Evolutionary conservation across 2,888 invertebrate genomes (phyloP).

Genomic region (Sipunculus nudus): DNA sequence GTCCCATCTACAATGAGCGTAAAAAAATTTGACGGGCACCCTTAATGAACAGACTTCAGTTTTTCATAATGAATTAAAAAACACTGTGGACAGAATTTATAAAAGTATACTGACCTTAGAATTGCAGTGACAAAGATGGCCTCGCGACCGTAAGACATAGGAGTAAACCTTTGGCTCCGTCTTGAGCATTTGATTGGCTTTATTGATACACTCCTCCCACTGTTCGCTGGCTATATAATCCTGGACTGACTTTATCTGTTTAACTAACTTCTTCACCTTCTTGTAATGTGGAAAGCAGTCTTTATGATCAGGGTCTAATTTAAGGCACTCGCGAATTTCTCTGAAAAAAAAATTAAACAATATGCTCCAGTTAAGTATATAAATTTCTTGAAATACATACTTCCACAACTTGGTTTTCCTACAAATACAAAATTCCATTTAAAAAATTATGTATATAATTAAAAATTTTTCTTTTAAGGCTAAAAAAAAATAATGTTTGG

Average conservation of each 20-base stretch:
- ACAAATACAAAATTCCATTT: too few species aligned
- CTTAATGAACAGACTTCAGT: too few species aligned
- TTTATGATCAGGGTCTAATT: conserved; percentile 97
- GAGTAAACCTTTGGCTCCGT: conserved; percentile 75
- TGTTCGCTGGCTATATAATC: conserved; percentile 55
- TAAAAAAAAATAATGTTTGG: too few species aligned
- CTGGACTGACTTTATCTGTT: conserved; percentile 70
- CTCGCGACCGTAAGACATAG: conserved; percentile 72
- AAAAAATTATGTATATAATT: too few species aligned
- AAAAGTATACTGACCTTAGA: conserved; percentile 61
- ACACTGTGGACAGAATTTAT: too few species aligned
- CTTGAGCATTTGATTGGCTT: conserved; percentile 73
- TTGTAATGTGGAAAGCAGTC: conserved; percentile 96
- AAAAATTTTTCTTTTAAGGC: too few species aligned
- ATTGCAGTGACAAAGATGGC: conserved; percentile 82
- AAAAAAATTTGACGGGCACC: too few species aligned
- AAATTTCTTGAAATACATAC: not conserved
- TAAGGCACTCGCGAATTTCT: conserved; percentile 95
- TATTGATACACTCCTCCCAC: conserved; percentile 63
- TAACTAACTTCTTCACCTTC: conserved; percentile 91
- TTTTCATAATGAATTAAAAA: too few species aligned
- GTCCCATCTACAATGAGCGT: too few species aligned
- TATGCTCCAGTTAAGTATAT: not conserved
- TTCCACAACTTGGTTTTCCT: too few species aligned
- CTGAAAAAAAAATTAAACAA: conserved; percentile 62